Base-by-base conservation (phyloP, 2,888 invertebrate species). In the Biston betularia region DNA sequence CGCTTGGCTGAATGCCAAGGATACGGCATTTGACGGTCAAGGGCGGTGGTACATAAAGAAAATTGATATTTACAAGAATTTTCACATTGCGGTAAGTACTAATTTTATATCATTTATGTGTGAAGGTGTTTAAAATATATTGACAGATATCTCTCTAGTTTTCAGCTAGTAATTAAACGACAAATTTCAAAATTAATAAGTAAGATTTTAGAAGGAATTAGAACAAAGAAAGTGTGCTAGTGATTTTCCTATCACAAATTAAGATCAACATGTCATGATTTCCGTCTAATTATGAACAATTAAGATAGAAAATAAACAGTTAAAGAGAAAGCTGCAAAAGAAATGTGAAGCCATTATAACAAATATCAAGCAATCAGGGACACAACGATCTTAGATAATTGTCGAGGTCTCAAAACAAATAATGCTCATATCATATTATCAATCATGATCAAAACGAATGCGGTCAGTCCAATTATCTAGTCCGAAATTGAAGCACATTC, bases 201-300 rank as follows among this genome's bases (percentile, higher is more conserved):
- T 60, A 50, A 58, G 63, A 75, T 74, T 74, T 74, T 72, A 63
- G 65, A 75, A 66, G 67, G 75, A 69, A 73, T 53, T 55, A 63
- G 62, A 70, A 52, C 65, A 71, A 74, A 69, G 79, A 78, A 76
- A 80, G 79, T 79, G 78, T 78, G 71, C 64, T 63, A 68, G 67
- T 56, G 33, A 63, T 74, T 70, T 69, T 68, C 65, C 71, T 63
- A 70, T 48, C 53, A 68, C 71, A 72, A 69, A 73, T 74, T 73
- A 71, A 70, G 69, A 60, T 63, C 56, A 69, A 70, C 68, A 68
- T 70, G 69, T 71, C 74, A 74, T 70, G 69, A 70, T 66, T 72
- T 54, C 67, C 45, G 49, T 65, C 67, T 68, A 71, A 71, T 74
- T 74, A 74, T 15, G 55, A 66, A 66, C 69, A 72, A 74, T 72